phyloP scores from a whole-genome alignment of 2,888 invertebrate species.

The Coleophora flavipennella region DNA sequence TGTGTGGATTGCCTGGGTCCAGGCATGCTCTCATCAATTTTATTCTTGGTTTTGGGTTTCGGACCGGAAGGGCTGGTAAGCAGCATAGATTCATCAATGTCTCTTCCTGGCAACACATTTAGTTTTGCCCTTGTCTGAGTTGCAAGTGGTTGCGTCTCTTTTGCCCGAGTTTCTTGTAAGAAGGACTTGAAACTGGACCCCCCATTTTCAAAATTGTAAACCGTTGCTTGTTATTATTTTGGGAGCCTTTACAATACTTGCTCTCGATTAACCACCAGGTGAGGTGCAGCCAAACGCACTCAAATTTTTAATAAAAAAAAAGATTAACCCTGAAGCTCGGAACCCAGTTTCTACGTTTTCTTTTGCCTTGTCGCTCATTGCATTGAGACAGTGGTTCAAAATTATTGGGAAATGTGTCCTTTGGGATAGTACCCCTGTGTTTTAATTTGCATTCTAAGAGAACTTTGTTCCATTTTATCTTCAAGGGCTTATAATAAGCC shows the following conservation, averaged over 20 bases:
- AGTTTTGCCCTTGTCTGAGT: neutral
- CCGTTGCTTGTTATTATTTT: neutral
- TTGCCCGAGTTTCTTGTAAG: slow-evolving; percentile 2
- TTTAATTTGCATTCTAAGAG: slow-evolving; percentile 2
- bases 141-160: slow-evolving; percentile 2
- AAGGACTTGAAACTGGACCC: neutral
- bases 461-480: slow-evolving; percentile 1
- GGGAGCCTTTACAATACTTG: slow-evolving; percentile 3
- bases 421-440: slow-evolving; percentile 3
- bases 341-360: slow-evolving; percentile 5
- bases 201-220: slow-evolving; percentile 1
- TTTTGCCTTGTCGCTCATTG: slow-evolving; percentile 1
- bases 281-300: no score
- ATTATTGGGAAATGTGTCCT: slow-evolving; percentile 4
- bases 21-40: no score
- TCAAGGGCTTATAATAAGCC: slow-evolving; percentile 3
- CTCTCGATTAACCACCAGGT: slow-evolving; percentile 2
- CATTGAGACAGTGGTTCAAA: slow-evolving; percentile 1
- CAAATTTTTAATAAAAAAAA: no score
- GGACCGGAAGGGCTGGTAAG: no score
- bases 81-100: neutral
- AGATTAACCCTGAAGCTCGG: slow-evolving; percentile 1
- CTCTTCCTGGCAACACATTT: slow-evolving; percentile 2
- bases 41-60: no score
- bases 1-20: no score